Percentiles rank a stretch among this genome's conserved stretches.
phyloP scores from a whole-genome alignment of 2,113 vertebrate species.

The Acrocephalus kingi region DNA sequence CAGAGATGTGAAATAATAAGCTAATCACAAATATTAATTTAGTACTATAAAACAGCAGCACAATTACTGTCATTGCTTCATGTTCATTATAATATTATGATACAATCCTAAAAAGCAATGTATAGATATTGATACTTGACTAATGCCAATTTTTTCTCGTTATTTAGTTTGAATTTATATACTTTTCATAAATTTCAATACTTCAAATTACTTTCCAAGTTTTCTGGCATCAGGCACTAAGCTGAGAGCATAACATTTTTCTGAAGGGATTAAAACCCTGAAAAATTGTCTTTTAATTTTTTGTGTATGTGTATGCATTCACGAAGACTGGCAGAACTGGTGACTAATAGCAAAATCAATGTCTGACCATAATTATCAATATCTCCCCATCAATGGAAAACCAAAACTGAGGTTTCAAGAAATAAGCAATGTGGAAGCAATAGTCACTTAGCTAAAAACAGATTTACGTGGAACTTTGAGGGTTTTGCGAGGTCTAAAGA shows the following conservation, averaged over 20 bases:
- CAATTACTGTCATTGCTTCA: not conserved
- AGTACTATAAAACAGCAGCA: not conserved
- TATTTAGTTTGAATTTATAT: not conserved
- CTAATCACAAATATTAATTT: not conserved
- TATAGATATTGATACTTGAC: not conserved
- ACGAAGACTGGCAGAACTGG: not conserved
- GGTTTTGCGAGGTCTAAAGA: not conserved
- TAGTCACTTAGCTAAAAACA: not conserved
- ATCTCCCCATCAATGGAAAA: not conserved
- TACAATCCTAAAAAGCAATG: not conserved
- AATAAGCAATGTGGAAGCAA: not conserved
- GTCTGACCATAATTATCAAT: not conserved
- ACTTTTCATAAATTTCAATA: not conserved
- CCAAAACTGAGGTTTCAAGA: not conserved
- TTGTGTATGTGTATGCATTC: not conserved
- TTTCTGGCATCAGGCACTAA: not conserved
- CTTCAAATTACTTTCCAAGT: not conserved
- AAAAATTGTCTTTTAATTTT: not conserved
- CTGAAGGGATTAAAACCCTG: not conserved
- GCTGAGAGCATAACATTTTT: not conserved
- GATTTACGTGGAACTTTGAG: not conserved
- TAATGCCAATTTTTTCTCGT: not conserved
- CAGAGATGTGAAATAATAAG: not conserved
- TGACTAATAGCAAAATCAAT: not conserved
- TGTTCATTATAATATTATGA: not conserved